Evolutionary conservation across 1,140 invertebrate genomes (phyloP).

Genomic region (Propsilocerus akamusi): DNA sequence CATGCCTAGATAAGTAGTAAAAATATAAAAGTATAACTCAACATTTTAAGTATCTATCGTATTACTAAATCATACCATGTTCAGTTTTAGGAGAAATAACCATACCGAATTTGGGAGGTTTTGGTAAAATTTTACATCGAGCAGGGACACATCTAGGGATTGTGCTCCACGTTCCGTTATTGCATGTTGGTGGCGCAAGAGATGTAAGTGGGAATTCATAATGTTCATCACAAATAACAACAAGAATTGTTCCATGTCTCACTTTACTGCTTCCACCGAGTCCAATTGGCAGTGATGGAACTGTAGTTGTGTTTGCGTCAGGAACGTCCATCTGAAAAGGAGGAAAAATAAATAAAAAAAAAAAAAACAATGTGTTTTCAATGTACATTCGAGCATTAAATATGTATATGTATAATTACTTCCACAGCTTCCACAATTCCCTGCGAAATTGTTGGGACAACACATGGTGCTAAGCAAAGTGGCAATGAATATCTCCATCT

Average conservation of each 20-base stretch:
- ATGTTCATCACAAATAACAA: conserved; percentile 68
- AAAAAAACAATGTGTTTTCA: neutral
- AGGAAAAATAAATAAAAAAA: neutral
- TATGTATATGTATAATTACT: conserved; percentile 7
- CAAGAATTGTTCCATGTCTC: conserved; percentile 65
- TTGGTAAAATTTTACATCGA: conserved; percentile 77
- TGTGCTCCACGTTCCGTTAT: conserved; percentile 91
- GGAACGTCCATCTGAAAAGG: neutral
- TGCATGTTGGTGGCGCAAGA: conserved; percentile 40
- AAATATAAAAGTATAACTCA: too few relatives aligned
- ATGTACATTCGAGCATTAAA: neutral
- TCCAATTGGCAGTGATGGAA: conserved; percentile 30
- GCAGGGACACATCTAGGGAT: conserved; percentile 80
- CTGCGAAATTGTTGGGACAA: conserved; percentile 72
- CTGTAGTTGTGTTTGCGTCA: conserved; percentile 18
- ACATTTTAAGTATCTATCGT: too few relatives aligned
- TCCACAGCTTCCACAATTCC: conserved; percentile 43
- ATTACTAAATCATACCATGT: too few relatives aligned
- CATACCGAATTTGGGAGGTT: conserved; percentile 74
- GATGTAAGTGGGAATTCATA: conserved; percentile 51
- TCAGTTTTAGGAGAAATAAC: conserved; percentile 91
- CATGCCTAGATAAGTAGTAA: too few relatives aligned
- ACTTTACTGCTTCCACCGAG: conserved; percentile 34
- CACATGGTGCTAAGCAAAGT: conserved; percentile 76
- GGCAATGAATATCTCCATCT: conserved; percentile 85